Evolutionary conservation across 1,140 invertebrate genomes (phyloP), one percentile per base, ranked within the genome.

Genomic region (Cydia amplana): DNA sequence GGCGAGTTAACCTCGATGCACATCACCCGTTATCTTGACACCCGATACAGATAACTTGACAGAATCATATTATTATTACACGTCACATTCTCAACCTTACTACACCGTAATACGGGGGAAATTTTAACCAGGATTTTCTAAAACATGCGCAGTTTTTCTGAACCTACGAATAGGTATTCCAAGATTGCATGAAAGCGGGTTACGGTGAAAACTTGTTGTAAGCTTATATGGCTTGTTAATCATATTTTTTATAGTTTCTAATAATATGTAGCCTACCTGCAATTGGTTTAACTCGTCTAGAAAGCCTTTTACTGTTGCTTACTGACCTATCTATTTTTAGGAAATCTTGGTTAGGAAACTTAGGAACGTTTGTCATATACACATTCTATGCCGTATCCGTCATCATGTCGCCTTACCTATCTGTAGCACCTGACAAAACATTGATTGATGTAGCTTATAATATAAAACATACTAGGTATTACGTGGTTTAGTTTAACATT

Each of bases 11-110:
- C 78, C 77, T 78, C 75, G 76, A 79, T 81, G 75, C 75, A 74
- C 79, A 74, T 79, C 78, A 76, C 49, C 76, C 77, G 75, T 85
- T 87, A 86, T 87, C 81, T 80, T 81, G 82, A 86, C 84, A 84
- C 80, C 79, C 85, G 80, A 87, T 85, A 83, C 70, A 75, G 83
- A 80, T 80, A 79, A 77, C 70, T 76, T 73, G 36, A 76, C 75
- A 46, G 60, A 76, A 73, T 72, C n/a, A 63, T 28, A 72, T 64
- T 72, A 46, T 60, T 18, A 55, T 55, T 55, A 55, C 51, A 60
- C 5, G 9, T 20, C 10, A 60, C 64, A 75, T 75, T 76, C 60
- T 51, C 74, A 60, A 73, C 65, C 32, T 77, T 77, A 76, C 14
- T n/a, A 1, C 70, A 78, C 0, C 5, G 51, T 9, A 18, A 55